Evolutionary conservation across 30 jellyfish, hydroid and myxozoan genomes (phyloP), one percentile per base, ranked within the genome.

Genomic region (Turritopsis dohrnii): DNA sequence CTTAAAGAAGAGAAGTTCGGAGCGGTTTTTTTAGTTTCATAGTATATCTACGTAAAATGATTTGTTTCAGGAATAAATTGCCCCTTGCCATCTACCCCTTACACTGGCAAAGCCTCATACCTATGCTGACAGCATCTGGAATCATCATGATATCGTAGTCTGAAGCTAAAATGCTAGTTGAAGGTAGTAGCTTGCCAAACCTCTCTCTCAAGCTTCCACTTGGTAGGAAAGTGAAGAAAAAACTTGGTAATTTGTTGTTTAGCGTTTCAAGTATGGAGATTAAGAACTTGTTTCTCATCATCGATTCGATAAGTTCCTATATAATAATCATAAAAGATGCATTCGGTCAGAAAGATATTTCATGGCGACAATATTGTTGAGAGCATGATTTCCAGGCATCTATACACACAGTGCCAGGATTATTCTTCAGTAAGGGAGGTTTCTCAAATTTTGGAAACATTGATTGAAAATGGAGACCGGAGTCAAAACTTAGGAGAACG

Each of bases 131-230:
- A n/a, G 77, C 77, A 69, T 86, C 89, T 16, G 94, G 89, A 20
- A 86, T 60, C 7, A 86, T 29, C 89, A 86, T 86, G 82, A 86
- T 54, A 75, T 86, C 94, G 29, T 54, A 31, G 28, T 86, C 94
- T 16, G 94, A 79, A 9, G 94, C 89, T 1, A 86, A 81, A 8
- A 81, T 81, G 29, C 89, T 54, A 16, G 94, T 79, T 18, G 94
- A 86, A 24, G 94, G 94, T 18, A 86, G 31, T 53, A 81, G 21
- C 52, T 86, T 86, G 24, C 94, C 94, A 71, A 80, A 80, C 8
- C 89, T 85, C 25, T 86, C 94, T 71, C 94, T 79, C n/a, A 86
- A 75, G 65, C 94, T 86, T 18, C 94, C 94, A 53, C 89, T 30
- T 53, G 94, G 94, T 24, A 86, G 29, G 52, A 79, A 77, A 29